Base-by-base conservation (phyloP, 2,797 vertebrate genomes). In the Rachycentron canadum region DNA sequence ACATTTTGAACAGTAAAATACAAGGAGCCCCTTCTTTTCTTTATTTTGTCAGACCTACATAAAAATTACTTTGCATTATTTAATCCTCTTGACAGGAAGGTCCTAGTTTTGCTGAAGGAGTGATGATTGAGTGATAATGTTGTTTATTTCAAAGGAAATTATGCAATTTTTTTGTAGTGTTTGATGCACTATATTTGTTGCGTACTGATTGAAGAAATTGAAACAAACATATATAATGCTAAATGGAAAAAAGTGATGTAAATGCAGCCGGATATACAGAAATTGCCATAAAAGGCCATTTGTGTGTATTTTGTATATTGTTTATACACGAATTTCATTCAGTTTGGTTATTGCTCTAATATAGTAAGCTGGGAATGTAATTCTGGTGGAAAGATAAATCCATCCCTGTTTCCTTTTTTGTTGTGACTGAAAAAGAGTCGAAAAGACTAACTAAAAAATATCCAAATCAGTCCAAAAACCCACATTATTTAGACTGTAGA, bases 161-260 rank as follows among this genome's bases (percentile, higher is more conserved):
- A 10, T 25, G 1, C 32, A 32, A 16, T 50, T 49, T 13, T 57
- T 69, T 63, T 59, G 7, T 17, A 30, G 3, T 63, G 49, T 55
- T 60, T 45, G 40, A n/a, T 77, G 43, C 50, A 12, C 8, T 57
- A 14, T 61, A 17, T 63, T 53, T 56, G 56, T 58, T 61, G 13
- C 61, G 19, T 10, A 4, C 1, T 23, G 19, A 50, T 52, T 52
- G 26, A 26, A 17, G 58, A 36, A 36, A 67, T 9, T 7, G 2
- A 26, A 13, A 8, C 41, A 60, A n/a, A 53, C n/a, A 38, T 19
- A 41, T 13, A 41, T 52, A 23, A 34, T 62, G 64, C 23, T 12
- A 23, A 71, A 75, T 60, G 21, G 7, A 57, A 65, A 79, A 76
- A 60, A 63, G 62, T n/a, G 0, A 32, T 43, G 50, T 23, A 41